Base-by-base conservation (phyloP, 2,888 invertebrate genomes). In the Bursaphelenchus okinawaensis region DNA sequence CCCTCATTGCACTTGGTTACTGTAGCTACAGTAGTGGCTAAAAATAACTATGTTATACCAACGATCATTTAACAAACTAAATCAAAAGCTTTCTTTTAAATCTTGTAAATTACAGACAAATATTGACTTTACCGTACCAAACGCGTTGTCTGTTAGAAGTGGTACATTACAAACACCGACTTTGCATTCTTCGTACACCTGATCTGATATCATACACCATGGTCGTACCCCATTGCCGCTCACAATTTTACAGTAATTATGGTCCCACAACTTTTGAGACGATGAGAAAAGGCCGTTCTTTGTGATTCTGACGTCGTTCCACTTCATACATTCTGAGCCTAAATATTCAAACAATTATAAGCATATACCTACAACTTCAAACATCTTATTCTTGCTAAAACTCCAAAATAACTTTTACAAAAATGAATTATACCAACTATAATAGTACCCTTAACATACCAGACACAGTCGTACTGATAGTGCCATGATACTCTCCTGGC, bases 251-350 rank as follows among this genome's bases (percentile, higher is more conserved):
- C 68, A 68, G 52, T n/a, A 68, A 27, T 72, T 68, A 52, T 68
- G 68, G 52, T 56, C 56, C 68, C 68, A 68, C 19, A 69, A 54
- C n/a, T 55, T 55, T 71, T 68, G 68, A 23, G 29, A 27, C 22
- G 70, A 52, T 19, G 52, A 52, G 20, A 68, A 71, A 12, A 24
- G 50, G 9, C 72, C 67, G 16, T 66, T 22, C 23, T 31, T 27
- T 1, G 51, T 31, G 22, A 68, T 26, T 16, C 28, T n/a, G 8
- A 74, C 75, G 56, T 76, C 70, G 62, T 75, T 71, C 77, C 77
- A 77, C 56, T 65, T 63, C 6, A 77, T 24, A 68, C 77, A 77
- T 9, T 55, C 60, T 24, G 54, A 50, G 50, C 75, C 75, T 60
- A 51, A 31, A 52, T 61, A 68, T 23, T 24, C n/a, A n/a, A n/a